Conservation (phyloP, 2,113 vertebrate species). For the Cololabis saira region DNA sequence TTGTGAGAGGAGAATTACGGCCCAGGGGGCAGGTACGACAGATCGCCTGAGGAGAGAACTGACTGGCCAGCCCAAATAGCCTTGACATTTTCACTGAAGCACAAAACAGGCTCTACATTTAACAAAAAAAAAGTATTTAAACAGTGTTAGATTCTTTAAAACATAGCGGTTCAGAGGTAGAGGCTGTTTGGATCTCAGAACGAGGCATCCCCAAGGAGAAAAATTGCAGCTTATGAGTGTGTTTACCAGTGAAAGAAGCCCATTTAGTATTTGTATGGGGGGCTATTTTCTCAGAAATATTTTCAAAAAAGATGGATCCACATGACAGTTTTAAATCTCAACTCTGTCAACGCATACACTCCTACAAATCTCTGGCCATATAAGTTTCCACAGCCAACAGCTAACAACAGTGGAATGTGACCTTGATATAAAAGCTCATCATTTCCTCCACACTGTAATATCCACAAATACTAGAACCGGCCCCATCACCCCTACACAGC, state of each 20-base stretch:
- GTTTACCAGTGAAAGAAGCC: slow-evolving; percentile 30
- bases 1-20: slow-evolving; percentile 9
- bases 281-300: slow-evolving; percentile 20
- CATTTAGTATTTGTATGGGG: slow-evolving; percentile 17
- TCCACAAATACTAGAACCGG: slow-evolving; percentile 23
- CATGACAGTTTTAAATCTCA: slow-evolving; percentile 53
- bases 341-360: slow-evolving; percentile 17
- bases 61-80: slow-evolving; percentile 2
- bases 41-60: slow-evolving; percentile 25
- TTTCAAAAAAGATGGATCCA: slow-evolving; percentile 37
- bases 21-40: slow-evolving; percentile 22
- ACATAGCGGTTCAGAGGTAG: slow-evolving; percentile 23
- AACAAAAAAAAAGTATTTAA: too few relatives aligned
- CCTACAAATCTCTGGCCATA: slow-evolving; percentile 31
- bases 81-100: slow-evolving; percentile 30
- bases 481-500: slow-evolving; percentile 2
- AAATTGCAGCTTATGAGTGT: slow-evolving; percentile 35
- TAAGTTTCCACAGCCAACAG: slow-evolving; percentile 19
- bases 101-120: slow-evolving; percentile 21
- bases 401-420: slow-evolving; percentile 29
- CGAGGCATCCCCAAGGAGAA: slow-evolving; percentile 36
- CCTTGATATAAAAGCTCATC: slow-evolving; percentile 54
- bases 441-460: slow-evolving; percentile 34
- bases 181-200: slow-evolving; percentile 34
- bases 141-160: slow-evolving; percentile 22